These are phyloP conservation scores for Drosophila histrio DNA, from an alignment of 2,888 invertebrate genomes.

Conservation along the genomic window DNA sequence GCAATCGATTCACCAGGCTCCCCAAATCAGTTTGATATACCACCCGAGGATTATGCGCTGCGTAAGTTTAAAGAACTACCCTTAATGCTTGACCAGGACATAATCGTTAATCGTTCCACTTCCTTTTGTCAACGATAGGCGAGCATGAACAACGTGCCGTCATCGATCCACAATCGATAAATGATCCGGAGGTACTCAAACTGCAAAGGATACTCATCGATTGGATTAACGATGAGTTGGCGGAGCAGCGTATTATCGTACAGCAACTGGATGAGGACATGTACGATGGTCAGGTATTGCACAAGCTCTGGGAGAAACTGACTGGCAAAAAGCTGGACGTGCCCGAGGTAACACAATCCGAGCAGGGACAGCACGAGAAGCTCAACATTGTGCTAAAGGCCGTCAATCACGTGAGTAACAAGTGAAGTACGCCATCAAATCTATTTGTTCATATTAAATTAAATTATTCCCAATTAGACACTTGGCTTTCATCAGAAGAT, in stretches of 20 bases:
- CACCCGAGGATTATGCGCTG: slow-evolving; percentile 96
- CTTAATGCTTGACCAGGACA: background rate
- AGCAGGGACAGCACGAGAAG: slow-evolving; percentile 98
- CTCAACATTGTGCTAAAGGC: slow-evolving; percentile 94
- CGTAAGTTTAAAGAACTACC: slow-evolving; percentile 86
- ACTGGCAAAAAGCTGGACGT: slow-evolving; percentile 96
- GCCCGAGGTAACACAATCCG: slow-evolving; percentile 99
- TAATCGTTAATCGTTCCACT: background rate
- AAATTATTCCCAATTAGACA: slow-evolving; percentile 84
- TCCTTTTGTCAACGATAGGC: slow-evolving; percentile 85
- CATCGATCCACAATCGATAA: slow-evolving; percentile 94
- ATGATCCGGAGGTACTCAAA: slow-evolving; percentile 93
- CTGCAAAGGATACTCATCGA: slow-evolving; percentile 94
- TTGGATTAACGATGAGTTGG: slow-evolving; percentile 99
- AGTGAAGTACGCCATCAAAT: accelerated
- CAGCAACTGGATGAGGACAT: slow-evolving; percentile 98
- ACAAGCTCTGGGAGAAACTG: slow-evolving; percentile 92
- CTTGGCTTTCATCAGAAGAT: slow-evolving; percentile 90
- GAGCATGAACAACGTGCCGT: slow-evolving; percentile 99
- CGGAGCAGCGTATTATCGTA: slow-evolving; percentile 97
- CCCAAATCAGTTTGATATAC: slow-evolving; percentile 93
- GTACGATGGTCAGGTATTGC: slow-evolving; percentile 96
- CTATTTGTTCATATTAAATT: too few relatives aligned
- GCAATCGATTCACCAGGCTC: slow-evolving; percentile 98
- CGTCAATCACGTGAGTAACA: slow-evolving; percentile 90